Conservation (phyloP, 2,113 vertebrate genomes). For the Indicator maculatus region DNA sequence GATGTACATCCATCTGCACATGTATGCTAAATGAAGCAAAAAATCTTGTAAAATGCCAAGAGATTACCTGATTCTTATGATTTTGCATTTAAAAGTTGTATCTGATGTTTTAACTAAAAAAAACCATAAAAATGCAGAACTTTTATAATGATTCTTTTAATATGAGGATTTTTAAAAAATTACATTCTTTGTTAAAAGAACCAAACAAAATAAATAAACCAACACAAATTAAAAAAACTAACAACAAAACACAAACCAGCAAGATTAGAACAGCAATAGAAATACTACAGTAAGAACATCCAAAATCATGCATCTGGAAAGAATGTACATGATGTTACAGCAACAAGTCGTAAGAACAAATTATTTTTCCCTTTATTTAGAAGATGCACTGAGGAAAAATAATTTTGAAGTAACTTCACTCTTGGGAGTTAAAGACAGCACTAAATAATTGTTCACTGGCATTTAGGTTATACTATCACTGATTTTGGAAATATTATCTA, state of each 20-base stretch:
- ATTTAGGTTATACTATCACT: background rate
- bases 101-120: background rate
- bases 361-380: background rate
- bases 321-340: fast-evolving
- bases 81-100: background rate
- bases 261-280: background rate
- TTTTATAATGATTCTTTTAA: too few relatives aligned
- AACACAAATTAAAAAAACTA: background rate
- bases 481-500: background rate
- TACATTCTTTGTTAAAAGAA: background rate
- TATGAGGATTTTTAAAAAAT: background rate
- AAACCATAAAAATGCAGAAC: too few relatives aligned
- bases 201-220: too few relatives aligned
- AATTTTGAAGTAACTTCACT: background rate
- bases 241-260: background rate
- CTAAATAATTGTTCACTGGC: background rate
- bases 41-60: background rate
- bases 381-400: background rate
- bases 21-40: background rate
- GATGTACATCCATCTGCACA: background rate
- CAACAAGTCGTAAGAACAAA: background rate
- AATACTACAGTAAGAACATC: background rate
- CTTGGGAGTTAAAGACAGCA: background rate
- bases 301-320: background rate
- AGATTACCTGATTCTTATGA: background rate